A percentile compares a stretch with the other conserved stretches of the same genome.
Conservation (phyloP, 1,140 invertebrate genomes). For the Tetragnatha versicolor region DNA sequence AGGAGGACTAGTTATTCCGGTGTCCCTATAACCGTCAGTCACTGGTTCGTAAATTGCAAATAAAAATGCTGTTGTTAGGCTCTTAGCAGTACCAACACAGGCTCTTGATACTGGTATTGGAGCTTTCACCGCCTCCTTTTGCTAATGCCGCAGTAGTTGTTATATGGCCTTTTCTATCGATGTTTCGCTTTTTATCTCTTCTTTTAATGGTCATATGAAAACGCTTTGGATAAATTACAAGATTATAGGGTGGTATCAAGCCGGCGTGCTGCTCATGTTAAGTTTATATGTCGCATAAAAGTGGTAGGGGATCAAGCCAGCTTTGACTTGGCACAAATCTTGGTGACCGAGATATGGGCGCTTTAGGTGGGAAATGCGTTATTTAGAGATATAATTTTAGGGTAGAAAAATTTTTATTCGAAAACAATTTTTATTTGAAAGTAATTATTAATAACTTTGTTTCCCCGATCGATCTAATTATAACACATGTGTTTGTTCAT, state of each 20-base stretch:
- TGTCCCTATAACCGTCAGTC: constrained; percentile 45
- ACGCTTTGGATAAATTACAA: constrained; percentile 31
- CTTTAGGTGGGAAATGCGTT: no score
- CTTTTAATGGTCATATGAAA: constrained; percentile 14
- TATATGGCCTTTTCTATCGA: constrained; percentile 9
- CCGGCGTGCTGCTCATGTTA: background rate
- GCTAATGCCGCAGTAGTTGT: constrained; percentile 11
- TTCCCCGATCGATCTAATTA: no score
- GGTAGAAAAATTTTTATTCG: no score
- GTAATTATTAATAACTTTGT: no score
- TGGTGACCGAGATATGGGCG: no score
- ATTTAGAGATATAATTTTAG: no score
- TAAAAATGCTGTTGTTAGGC: constrained; percentile 48
- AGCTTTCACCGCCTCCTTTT: constrained; percentile 32
- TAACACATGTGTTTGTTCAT: no score
- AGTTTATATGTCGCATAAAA: constrained; percentile 10
- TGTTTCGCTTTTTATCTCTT: constrained; percentile 25
- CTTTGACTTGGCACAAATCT: background rate
- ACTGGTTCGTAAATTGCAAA: constrained; percentile 44
- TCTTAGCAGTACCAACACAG: constrained; percentile 38
- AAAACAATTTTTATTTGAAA: no score
- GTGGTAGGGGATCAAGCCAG: background rate
- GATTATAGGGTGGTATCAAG: background rate
- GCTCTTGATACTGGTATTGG: constrained; percentile 1
- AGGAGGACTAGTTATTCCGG: constrained; percentile 17